phyloP scores from a whole-genome alignment of 2,888 invertebrate genomes.

The Myopa tessellatipennis region DNA sequence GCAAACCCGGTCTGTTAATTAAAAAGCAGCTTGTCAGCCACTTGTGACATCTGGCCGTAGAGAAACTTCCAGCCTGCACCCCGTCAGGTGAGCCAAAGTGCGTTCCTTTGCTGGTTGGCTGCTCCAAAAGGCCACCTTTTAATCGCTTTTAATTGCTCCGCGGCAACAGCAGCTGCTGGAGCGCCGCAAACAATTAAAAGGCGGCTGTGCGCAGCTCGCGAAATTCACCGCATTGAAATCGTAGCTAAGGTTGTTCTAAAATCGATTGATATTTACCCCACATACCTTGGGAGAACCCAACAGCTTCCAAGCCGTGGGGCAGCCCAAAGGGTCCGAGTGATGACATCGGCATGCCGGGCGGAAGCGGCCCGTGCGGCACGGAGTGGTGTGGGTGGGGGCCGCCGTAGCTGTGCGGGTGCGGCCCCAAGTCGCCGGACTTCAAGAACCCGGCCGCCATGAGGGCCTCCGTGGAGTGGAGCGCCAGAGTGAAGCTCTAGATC shows the following conservation, averaged over 20 bases:
- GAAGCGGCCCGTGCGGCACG: slow-evolving; percentile 67
- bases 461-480: slow-evolving; percentile 69
- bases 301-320: slow-evolving; percentile 69
- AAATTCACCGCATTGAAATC: slow-evolving; percentile 45
- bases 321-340: slow-evolving; percentile 68
- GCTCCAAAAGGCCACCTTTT: background rate
- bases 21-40: background rate
- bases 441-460: slow-evolving; percentile 69
- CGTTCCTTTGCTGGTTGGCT: background rate
- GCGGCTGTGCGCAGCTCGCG: background rate
- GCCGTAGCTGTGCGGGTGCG: slow-evolving; percentile 68
- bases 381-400: slow-evolving; percentile 68
- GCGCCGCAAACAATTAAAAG: background rate
- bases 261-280: slow-evolving; percentile 69
- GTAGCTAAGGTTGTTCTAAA: slow-evolving; percentile 49
- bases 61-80: background rate
- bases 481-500: slow-evolving; percentile 61
- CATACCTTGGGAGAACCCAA: slow-evolving; percentile 70
- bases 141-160: too few species aligned
- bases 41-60: background rate
- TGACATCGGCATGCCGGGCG: slow-evolving; percentile 69
- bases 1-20: background rate
- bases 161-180: too few species aligned
- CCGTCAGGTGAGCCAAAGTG: background rate
- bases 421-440: slow-evolving; percentile 67